Evolutionary conservation across 2,888 invertebrate species (phyloP).

Genomic region (Timandra comae): DNA sequence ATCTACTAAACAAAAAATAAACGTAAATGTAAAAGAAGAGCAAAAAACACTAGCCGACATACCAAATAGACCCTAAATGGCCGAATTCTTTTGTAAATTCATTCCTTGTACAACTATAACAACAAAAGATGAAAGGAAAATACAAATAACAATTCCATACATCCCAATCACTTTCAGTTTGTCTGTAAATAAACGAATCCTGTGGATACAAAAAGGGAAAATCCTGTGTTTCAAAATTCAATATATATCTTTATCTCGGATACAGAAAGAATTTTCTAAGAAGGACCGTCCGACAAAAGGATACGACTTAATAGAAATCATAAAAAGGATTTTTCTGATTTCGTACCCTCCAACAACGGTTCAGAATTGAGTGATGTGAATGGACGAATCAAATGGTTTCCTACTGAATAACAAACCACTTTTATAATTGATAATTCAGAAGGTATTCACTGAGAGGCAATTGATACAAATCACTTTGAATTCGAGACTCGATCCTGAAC

Average conservation of each 20-base stretch:
- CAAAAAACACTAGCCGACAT: too few species aligned
- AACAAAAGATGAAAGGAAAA: slow-evolving; percentile 9
- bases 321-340: slow-evolving; percentile 60
- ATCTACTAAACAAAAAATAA: too few species aligned
- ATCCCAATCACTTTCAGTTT: slow-evolving; percentile 19
- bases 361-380: neutral
- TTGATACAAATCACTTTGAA: too few species aligned
- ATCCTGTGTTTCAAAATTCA: slow-evolving; percentile 63
- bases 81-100: too few species aligned
- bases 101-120: neutral
- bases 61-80: slow-evolving; percentile 4
- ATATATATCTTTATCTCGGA: slow-evolving; percentile 53
- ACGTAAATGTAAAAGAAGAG: too few species aligned
- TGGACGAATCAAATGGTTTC: slow-evolving; percentile 9
- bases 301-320: slow-evolving; percentile 63
- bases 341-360: slow-evolving; percentile 15
- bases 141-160: slow-evolving; percentile 13
- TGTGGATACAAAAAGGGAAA: slow-evolving; percentile 49
- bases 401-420: too few species aligned
- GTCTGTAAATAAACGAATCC: slow-evolving; percentile 20
- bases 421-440: too few species aligned
- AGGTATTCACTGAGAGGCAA: too few species aligned
- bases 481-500: too few species aligned
- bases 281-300: slow-evolving; percentile 46
- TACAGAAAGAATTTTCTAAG: slow-evolving; percentile 43